These are phyloP conservation scores for Hexactinellida sp. DNA, from an alignment of 37 sponge, comb jelly and placozoan genomes.

Conservation along the genomic window DNA sequence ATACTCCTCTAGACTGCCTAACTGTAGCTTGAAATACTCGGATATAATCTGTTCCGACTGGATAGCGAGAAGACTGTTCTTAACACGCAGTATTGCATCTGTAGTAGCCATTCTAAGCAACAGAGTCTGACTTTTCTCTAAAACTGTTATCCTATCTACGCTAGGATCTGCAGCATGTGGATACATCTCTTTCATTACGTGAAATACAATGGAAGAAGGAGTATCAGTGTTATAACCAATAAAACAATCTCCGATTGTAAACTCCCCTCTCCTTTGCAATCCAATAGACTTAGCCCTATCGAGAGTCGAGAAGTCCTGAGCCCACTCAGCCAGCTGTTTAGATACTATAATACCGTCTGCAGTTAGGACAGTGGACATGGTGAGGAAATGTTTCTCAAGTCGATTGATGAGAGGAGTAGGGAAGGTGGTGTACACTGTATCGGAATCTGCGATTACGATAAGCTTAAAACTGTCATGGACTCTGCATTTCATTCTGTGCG, in stretches of 20 bases:
- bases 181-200: not conserved
- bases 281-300: not conserved
- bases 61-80: not conserved
- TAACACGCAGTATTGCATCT: not conserved
- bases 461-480: conserved; percentile 67
- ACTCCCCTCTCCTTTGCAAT: not conserved
- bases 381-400: conserved; percentile 84
- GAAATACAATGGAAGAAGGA: conserved; percentile 6
- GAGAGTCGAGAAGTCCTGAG: not conserved
- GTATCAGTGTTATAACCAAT: not conserved
- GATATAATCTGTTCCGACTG: not conserved
- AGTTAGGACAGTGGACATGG: conserved; percentile 42
- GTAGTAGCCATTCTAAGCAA: not conserved
- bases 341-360: not conserved
- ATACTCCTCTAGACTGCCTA: not conserved
- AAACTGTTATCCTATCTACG: not conserved
- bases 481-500: conserved; percentile 71
- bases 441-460: conserved; percentile 67
- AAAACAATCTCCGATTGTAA: not conserved
- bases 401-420: conserved; percentile 90
- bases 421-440: conserved; percentile 65
- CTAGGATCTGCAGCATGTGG: not conserved
- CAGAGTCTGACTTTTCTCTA: not conserved
- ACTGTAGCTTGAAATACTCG: not conserved
- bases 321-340: not conserved